Evolutionary conservation across 2,113 vertebrate species (phyloP).

Genomic region (Forbesichthys agassizii): DNA sequence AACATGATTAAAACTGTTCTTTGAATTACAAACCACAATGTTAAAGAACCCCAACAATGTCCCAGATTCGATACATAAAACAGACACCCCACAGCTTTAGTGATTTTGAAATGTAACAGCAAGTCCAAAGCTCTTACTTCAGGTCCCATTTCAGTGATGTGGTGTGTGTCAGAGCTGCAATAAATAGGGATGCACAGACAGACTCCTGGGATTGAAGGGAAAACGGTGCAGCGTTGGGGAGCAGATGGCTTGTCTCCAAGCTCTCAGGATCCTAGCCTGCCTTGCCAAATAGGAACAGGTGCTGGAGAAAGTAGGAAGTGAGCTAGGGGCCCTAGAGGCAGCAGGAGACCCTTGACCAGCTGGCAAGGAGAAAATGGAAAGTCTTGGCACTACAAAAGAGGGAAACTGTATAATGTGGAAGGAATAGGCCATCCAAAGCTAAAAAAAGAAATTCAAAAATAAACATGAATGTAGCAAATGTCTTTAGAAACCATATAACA

Average conservation of each 20-base stretch:
- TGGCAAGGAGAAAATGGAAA: slow-evolving; percentile 59
- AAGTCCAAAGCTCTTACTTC: slow-evolving; percentile 11
- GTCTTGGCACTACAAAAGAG: slow-evolving; percentile 53
- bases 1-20: no score
- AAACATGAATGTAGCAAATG: neutral
- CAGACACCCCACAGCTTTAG: slow-evolving; percentile 13
- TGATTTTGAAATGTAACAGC: slow-evolving; percentile 21
- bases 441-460: neutral
- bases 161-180: neutral
- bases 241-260: slow-evolving; percentile 73
- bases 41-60: no score
- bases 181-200: slow-evolving; percentile 20
- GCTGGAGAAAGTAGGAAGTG: slow-evolving; percentile 73
- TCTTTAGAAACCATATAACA: slow-evolving; percentile 7
- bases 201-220: slow-evolving; percentile 33
- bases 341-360: slow-evolving; percentile 75
- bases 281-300: slow-evolving; percentile 76
- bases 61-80: neutral
- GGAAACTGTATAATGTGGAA: slow-evolving; percentile 33
- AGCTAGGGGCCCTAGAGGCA: slow-evolving; percentile 62
- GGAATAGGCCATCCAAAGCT: neutral
- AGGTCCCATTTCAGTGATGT: slow-evolving; percentile 2
- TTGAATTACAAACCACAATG: neutral
- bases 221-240: slow-evolving; percentile 50
- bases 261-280: slow-evolving; percentile 53